Evolutionary conservation across 2,888 invertebrate species (phyloP).

Genomic region (Ophion ellenae): DNA sequence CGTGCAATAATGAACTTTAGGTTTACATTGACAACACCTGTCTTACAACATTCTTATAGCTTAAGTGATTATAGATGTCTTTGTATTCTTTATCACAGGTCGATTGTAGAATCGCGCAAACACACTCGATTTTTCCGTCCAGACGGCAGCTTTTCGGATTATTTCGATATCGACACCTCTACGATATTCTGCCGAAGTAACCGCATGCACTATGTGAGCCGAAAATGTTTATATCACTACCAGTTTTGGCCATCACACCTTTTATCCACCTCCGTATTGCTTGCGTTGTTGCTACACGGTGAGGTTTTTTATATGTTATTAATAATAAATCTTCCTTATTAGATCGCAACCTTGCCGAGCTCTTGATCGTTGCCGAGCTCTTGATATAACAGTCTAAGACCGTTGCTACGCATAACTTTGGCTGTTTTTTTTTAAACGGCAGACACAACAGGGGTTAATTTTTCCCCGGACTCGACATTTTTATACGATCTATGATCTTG

Average conservation of each 20-base stretch:
- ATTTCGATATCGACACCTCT: slow-evolving; percentile 21
- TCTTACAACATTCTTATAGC: slow-evolving; percentile 11
- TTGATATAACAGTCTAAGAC: not conserved
- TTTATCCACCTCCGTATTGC: not conserved
- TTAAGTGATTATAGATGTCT: slow-evolving; percentile 28
- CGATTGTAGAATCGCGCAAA: slow-evolving; percentile 32
- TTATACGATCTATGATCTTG: slow-evolving; percentile 30
- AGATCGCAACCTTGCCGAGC: not conserved
- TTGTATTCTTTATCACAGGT: slow-evolving; percentile 26
- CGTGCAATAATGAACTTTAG: slow-evolving; percentile 16
- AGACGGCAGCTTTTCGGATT: slow-evolving; percentile 33
- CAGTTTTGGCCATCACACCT: slow-evolving; percentile 18
- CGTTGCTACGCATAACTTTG: slow-evolving; percentile 14
- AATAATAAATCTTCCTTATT: not conserved
- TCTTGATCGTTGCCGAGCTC: not conserved
- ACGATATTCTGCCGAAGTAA: slow-evolving; percentile 13
- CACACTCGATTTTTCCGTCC: slow-evolving; percentile 26
- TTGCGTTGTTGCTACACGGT: not conserved
- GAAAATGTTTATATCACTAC: slow-evolving; percentile 17
- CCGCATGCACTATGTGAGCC: slow-evolving; percentile 23
- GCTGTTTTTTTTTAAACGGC: slow-evolving; percentile 37
- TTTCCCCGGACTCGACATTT: slow-evolving; percentile 34
- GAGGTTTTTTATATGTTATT: not conserved
- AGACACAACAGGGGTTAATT: slow-evolving; percentile 29
- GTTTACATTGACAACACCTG: slow-evolving; percentile 1